Evolutionary conservation across 2,888 invertebrate species (phyloP), one percentile per base, ranked within the genome.

Genomic region (Mythimna impura): DNA sequence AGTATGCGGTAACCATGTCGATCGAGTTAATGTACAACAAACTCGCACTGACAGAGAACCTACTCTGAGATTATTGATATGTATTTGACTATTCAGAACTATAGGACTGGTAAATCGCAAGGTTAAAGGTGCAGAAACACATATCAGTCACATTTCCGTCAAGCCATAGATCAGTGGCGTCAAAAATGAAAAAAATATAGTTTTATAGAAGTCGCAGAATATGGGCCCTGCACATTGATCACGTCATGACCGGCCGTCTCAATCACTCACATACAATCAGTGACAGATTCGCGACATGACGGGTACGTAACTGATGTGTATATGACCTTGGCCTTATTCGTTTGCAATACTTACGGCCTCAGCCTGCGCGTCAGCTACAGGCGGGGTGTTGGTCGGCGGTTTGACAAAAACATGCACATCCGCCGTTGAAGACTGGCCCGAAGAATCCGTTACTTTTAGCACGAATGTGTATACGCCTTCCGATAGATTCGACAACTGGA

Each of bases 381-480:
- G 98, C 12, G 98, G 98, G 71, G 98, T 98, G 91, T 98, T 98
- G 2, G 98, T 98, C 1, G 98, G 98, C 1, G 98, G 98, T 92
- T 99, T 99, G 0, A 99, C 99, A 92, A 99, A 99, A 3, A 99
- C 99, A 89, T 98, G 98, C 0, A 99, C 98, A 81, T 98, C 98
- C 0, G 99, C 98, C 0, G 97, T 97, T 52, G 98, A 98, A 2
- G 97, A 97, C 94, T 99, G 99, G 6, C 98, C 98, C 0, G 98
- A 98, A 68, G 98, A 98, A 89, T 99, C 99, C 0, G 98, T 99
- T 47, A 99, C 99, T 95, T 98, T 98, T 61, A 99, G 94, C 9
- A 98, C 98, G 94, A 99, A 99, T 0, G 98, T 99, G 92, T 99
- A 99, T 95, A 99, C 98, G 61, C 99, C 99, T 90, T 98, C 98